Conservation (phyloP, 1,140 invertebrate species). For the Dendrolimus punctatus region DNA sequence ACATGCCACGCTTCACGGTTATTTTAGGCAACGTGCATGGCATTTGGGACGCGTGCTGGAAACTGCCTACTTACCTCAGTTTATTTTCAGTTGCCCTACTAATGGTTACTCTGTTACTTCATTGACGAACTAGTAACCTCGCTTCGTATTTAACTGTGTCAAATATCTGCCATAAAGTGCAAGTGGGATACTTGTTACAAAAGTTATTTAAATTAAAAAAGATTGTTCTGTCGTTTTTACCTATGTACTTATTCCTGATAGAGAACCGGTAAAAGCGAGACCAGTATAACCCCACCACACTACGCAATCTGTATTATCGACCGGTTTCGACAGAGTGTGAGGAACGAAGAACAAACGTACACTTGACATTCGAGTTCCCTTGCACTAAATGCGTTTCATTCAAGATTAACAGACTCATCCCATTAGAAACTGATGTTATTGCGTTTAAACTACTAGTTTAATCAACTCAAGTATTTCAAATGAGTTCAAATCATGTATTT, state of each 20-base stretch:
- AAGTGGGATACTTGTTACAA: too few relatives aligned
- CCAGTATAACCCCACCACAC: constrained; percentile 13
- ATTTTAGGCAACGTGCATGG: constrained; percentile 56
- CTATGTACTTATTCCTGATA: constrained; percentile 1
- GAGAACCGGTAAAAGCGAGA: constrained; percentile 10
- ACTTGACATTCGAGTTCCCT: constrained; percentile 49
- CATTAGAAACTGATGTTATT: neutral
- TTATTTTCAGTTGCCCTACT: constrained; percentile 62
- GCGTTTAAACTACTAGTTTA: too few relatives aligned
- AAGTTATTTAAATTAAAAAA: too few relatives aligned
- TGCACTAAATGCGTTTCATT: too few relatives aligned
- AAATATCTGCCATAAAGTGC: too few relatives aligned
- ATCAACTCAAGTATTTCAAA: too few relatives aligned
- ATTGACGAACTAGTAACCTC: neutral
- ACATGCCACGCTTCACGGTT: constrained; percentile 25
- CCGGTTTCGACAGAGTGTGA: constrained; percentile 12
- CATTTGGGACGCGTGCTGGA: constrained; percentile 64
- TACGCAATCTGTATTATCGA: constrained; percentile 19
- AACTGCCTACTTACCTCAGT: constrained; percentile 49
- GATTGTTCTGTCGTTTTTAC: too few relatives aligned
- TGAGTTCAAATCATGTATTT: too few relatives aligned
- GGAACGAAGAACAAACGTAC: constrained; percentile 20
- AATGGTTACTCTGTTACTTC: constrained; percentile 36
- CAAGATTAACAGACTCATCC: neutral
- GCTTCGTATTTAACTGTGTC: too few relatives aligned